Conservation (phyloP, 2,888 invertebrate species). For the Cordilura impudica region DNA sequence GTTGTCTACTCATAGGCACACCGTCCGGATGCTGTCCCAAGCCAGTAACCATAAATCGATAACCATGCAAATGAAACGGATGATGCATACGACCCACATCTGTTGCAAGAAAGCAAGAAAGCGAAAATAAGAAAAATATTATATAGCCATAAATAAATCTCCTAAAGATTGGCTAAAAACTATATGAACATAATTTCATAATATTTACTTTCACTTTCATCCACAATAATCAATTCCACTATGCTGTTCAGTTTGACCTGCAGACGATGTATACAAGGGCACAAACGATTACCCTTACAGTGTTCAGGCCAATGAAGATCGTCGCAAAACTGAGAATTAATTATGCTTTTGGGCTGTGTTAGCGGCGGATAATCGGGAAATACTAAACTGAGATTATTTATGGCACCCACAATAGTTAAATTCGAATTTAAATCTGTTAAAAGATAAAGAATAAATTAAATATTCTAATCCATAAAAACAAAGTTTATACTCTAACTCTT, state of each 20-base stretch:
- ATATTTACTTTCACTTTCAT: conserved; percentile 71
- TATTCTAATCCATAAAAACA: not conserved
- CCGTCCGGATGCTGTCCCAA: conserved; percentile 66
- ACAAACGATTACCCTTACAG: conserved; percentile 64
- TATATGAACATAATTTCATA: not conserved
- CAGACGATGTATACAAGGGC: conserved; percentile 69
- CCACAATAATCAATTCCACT: conserved; percentile 74
- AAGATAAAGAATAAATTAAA: not conserved
- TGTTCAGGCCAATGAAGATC: conserved; percentile 61
- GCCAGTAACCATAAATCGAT: conserved; percentile 74
- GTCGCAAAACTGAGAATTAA: conserved; percentile 71
- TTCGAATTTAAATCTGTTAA: conserved; percentile 65
- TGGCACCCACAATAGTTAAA: conserved; percentile 78
- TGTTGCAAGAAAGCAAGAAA: conserved; percentile 50
- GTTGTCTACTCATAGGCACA: conserved; percentile 64
- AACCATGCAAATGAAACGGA: conserved; percentile 76
- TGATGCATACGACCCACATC: conserved; percentile 72
- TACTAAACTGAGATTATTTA: conserved; percentile 86
- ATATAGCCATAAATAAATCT: not conserved
- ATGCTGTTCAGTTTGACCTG: conserved; percentile 67
- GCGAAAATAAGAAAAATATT: not conserved
- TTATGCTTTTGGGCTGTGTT: conserved; percentile 80
- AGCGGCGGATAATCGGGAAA: conserved; percentile 88
- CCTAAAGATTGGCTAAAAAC: not conserved
- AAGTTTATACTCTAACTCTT: too few relatives aligned